Conservation (phyloP, 2,888 invertebrate genomes). For the Lissonota sp. region DNA sequence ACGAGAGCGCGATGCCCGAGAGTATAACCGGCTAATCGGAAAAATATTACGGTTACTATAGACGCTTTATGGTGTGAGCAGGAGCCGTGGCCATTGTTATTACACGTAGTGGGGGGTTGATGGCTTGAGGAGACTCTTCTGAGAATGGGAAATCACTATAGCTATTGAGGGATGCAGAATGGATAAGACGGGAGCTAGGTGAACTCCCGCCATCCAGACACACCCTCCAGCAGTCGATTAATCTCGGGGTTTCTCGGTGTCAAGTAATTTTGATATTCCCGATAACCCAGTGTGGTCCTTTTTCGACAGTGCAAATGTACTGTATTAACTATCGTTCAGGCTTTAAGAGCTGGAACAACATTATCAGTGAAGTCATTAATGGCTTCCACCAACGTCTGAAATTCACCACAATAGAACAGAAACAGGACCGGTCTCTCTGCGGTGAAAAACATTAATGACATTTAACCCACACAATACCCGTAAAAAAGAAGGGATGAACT, state of each 20-base stretch:
- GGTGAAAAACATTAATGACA: constrained; percentile 2
- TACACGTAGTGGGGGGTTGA: constrained; percentile 38
- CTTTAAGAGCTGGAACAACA: background rate
- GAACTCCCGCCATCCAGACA: constrained; percentile 16
- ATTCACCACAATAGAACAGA: background rate
- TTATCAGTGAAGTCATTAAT: background rate
- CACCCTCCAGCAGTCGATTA: constrained; percentile 10
- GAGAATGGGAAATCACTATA: constrained; percentile 1
- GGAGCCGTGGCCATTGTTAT: constrained; percentile 54
- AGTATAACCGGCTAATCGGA: constrained; percentile 63
- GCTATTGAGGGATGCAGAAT: background rate
- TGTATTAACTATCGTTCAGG: background rate
- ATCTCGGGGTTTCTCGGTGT: constrained; percentile 3
- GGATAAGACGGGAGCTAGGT: constrained; percentile 11
- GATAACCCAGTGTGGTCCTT: constrained; percentile 4
- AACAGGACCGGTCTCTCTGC: background rate
- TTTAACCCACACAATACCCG: background rate
- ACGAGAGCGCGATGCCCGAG: background rate
- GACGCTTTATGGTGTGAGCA: constrained; percentile 53
- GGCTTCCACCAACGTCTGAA: background rate
- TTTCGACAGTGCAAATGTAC: constrained; percentile 1
- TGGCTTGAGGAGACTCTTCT: constrained; percentile 1
- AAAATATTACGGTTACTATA: constrained; percentile 62
- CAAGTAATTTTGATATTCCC: constrained; percentile 40
- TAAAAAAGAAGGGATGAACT: background rate